Base-by-base conservation (phyloP, 2,797 vertebrate genomes). In the Apodemus agrarius region DNA sequence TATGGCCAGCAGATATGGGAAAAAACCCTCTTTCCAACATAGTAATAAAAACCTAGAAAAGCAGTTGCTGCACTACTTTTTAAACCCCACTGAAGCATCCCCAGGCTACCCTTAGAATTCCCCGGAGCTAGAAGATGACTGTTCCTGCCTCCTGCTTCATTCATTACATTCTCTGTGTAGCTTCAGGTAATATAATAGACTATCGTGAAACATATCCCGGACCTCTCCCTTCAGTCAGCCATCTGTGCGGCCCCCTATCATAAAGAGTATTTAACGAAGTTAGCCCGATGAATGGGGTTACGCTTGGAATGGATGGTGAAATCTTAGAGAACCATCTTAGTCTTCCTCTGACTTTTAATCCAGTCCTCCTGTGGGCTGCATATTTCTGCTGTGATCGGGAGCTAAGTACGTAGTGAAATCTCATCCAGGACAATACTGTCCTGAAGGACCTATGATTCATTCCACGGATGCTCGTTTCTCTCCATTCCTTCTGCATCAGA, bases 1-100 rank as follows among this genome's bases (percentile, higher is more conserved):
- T n/a, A 90, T 46, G 29, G 59, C 93, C 54, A 59, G 11, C 76
- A 69, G 43, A 69, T 21, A n/a, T 22, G 19, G 6, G 37, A 1
- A 11, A 61, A 74, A 83, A 63, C 76, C 29, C 24, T 69, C 21
- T 96, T 95, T 69, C 43, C 59, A 84, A 79, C 74, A 88, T 72
- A 83, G 21, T 57, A 26, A 54, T 95, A 83, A 79, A 90, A 95
- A 91, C 57, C 63, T 92, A 61, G 31, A 91, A 88, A 80, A 94
- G 24, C 65, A 90, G 91, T 94, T 67, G 61, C 29, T 34, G 12
- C 54, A 46, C 29, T 88, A 54, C 61, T 94, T 59, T 79, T 74
- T 94, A 17, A 93, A 40, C 40, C 76, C 19, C n/a, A 0, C 29
- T 37, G 13, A 76, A 87, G 76, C 14, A 75, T 40, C 54, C 24